These are phyloP conservation scores for Pica pica DNA, from an alignment of 2,113 vertebrate species.

Conservation along the genomic window DNA sequence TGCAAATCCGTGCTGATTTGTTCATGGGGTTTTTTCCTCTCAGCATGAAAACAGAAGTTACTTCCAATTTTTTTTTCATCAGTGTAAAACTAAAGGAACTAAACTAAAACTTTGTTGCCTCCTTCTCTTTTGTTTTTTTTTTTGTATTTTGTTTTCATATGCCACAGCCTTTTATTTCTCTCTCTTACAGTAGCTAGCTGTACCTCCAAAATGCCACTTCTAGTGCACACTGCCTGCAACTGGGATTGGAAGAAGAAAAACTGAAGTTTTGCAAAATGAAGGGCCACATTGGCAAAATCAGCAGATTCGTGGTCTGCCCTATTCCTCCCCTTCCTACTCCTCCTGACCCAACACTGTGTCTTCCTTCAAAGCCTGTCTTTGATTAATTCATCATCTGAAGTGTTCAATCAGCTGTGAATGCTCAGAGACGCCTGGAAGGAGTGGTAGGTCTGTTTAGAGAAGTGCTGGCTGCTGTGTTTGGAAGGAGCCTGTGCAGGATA, in stretches of 20 bases:
- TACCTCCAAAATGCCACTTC: neutral
- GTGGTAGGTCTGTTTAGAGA: neutral
- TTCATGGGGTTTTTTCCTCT: neutral
- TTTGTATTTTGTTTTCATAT: neutral
- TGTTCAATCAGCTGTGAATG: neutral
- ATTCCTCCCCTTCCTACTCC: neutral
- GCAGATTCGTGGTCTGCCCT: neutral
- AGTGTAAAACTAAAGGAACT: neutral
- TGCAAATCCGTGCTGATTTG: neutral
- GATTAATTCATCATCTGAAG: neutral
- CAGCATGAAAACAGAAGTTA: neutral
- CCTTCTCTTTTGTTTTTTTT: neutral
- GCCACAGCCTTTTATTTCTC: neutral
- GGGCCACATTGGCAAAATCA: neutral
- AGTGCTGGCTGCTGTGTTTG: neutral
- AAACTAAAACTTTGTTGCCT: neutral
- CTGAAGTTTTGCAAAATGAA: neutral
- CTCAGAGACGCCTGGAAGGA: neutral
- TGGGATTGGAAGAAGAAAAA: neutral
- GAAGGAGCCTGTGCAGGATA: neutral
- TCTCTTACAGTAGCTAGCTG: neutral
- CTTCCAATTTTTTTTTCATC: neutral
- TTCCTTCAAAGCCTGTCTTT: neutral
- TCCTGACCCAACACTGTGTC: neutral
- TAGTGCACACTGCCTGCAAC: neutral